Conservation (phyloP, 2,113 vertebrate species). For the Rhizomys pruinosus region DNA sequence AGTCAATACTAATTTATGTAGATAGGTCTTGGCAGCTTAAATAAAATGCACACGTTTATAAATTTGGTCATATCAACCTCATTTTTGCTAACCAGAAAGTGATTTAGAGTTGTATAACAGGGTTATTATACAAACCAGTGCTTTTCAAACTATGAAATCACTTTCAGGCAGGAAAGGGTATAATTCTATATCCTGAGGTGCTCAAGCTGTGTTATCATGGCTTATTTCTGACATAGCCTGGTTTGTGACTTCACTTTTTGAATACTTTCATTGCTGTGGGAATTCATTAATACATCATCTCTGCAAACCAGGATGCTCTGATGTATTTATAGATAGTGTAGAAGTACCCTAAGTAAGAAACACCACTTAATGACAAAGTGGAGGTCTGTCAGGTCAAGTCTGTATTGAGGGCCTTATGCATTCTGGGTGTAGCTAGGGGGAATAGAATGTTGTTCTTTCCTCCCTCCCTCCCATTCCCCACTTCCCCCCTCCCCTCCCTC, state of each 20-base stretch:
- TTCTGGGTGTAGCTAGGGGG: not conserved
- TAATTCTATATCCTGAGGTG: not conserved
- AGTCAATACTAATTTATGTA: not conserved
- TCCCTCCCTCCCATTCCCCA: too few relatives aligned
- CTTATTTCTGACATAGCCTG: not conserved
- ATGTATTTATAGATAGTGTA: not conserved
- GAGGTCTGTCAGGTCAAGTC: not conserved
- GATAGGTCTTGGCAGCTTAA: not conserved
- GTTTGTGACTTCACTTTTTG: not conserved
- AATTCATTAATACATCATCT: not conserved
- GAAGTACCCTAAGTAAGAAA: not conserved
- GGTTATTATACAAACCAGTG: not conserved
- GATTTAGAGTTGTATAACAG: not conserved
- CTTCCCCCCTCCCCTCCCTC: too few relatives aligned
- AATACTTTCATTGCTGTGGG: not conserved
- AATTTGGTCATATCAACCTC: not conserved
- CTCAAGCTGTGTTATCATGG: not conserved
- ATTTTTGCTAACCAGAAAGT: constrained; percentile 48
- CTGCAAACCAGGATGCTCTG: not conserved
- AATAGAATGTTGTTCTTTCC: not conserved
- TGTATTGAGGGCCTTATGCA: not conserved
- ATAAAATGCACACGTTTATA: not conserved
- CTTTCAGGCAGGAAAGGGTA: not conserved
- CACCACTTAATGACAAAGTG: not conserved
- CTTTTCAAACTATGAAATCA: not conserved